Evolutionary conservation across 2,797 vertebrate genomes (phyloP).

Genomic region (Pygocentrus nattereri): DNA sequence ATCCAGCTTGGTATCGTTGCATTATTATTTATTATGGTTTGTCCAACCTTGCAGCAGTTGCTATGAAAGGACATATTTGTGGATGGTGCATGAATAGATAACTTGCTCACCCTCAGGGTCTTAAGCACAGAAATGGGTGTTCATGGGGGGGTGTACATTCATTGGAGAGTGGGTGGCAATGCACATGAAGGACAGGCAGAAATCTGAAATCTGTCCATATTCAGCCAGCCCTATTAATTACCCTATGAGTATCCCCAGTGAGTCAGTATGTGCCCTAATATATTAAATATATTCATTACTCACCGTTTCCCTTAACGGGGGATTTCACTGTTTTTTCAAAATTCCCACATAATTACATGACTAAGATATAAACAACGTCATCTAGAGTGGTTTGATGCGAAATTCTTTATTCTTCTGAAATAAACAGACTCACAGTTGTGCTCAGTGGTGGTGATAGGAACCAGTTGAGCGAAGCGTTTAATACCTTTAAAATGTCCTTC

Average conservation of each 20-base stretch:
- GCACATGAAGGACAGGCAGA: constrained; percentile 21
- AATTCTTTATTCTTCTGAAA: no score
- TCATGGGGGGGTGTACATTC: background rate
- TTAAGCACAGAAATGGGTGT: background rate
- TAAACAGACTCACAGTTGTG: no score
- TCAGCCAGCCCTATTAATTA: background rate
- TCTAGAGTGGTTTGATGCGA: no score
- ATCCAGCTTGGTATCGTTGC: no score
- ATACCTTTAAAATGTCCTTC: no score
- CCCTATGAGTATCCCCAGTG: background rate
- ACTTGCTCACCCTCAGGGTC: background rate
- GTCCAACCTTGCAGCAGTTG: background rate
- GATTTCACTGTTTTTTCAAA: no score
- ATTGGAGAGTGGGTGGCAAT: constrained; percentile 19
- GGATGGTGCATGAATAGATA: background rate
- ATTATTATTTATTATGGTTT: background rate
- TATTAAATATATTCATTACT: constrained; percentile 1
- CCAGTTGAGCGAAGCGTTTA: no score
- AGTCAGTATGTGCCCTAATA: background rate
- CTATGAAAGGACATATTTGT: background rate
- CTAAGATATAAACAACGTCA: no score
- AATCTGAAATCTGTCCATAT: background rate
- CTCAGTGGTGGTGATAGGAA: no score
- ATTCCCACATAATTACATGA: no score
- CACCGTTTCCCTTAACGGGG: background rate